phyloP scores from a whole-genome alignment of 2,888 invertebrate species.

The Acrocera orbiculus region DNA sequence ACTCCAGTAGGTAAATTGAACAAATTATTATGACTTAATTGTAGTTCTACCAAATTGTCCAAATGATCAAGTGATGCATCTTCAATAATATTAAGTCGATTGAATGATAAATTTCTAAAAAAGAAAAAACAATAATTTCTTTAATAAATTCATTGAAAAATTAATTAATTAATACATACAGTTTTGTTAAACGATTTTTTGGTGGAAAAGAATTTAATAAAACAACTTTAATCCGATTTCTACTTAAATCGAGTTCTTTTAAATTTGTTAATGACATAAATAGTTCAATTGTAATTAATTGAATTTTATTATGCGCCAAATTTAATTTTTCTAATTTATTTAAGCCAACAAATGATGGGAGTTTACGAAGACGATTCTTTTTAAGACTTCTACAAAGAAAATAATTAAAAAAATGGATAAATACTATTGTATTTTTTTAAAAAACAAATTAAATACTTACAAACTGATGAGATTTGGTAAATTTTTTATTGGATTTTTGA shows the following conservation, averaged over 20 bases:
- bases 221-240: slow-evolving; percentile 31
- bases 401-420: neutral
- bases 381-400: slow-evolving; percentile 36
- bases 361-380: slow-evolving; percentile 59
- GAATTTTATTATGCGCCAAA: slow-evolving; percentile 65
- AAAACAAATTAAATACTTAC: slow-evolving; percentile 23
- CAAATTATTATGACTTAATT: slow-evolving; percentile 63
- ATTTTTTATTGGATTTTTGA: slow-evolving; percentile 31
- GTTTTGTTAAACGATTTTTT: slow-evolving; percentile 24
- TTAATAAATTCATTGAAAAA: neutral
- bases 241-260: slow-evolving; percentile 30
- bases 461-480: slow-evolving; percentile 34
- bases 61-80: slow-evolving; percentile 56
- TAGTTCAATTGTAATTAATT: slow-evolving; percentile 63
- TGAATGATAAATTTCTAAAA: slow-evolving; percentile 49
- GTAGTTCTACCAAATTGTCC: slow-evolving; percentile 50
- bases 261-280: slow-evolving; percentile 53
- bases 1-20: slow-evolving; percentile 51
- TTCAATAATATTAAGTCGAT: slow-evolving; percentile 52
- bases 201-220: slow-evolving; percentile 35
- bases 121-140: slow-evolving; percentile 7
- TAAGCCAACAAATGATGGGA: slow-evolving; percentile 65
- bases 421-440: neutral
- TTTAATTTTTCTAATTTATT: slow-evolving; percentile 54
- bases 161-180: slow-evolving; percentile 6